These are phyloP conservation scores for Tigriopus californicus DNA, from an alignment of 2,888 invertebrate species.

Conservation along the genomic window DNA sequence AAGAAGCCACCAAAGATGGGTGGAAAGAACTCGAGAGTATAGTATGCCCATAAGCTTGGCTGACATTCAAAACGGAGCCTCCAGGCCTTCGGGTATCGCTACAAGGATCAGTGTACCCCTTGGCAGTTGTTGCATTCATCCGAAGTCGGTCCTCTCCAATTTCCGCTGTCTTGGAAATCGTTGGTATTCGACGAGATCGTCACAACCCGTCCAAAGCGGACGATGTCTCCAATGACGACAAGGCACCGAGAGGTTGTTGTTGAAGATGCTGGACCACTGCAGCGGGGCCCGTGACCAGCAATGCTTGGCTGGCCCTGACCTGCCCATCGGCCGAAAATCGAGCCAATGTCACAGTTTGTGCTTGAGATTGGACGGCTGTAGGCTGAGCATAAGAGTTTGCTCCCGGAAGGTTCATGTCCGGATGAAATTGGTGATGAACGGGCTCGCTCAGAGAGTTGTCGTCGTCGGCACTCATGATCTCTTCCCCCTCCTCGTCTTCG, in stretches of 20 bases:
- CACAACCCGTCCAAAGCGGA: not conserved
- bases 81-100: too few relatives aligned
- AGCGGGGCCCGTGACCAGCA: not conserved
- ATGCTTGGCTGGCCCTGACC: not conserved
- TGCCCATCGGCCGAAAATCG: not conserved
- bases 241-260: not conserved
- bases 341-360: not conserved
- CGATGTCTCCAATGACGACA: not conserved
- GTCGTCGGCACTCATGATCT: too few relatives aligned
- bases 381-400: conserved; percentile 13
- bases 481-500: not conserved
- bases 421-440: conserved; percentile 14
- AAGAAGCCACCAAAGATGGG: too few relatives aligned
- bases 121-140: too few relatives aligned
- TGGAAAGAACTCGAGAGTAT: too few relatives aligned
- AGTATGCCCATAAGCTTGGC: too few relatives aligned
- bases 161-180: too few relatives aligned
- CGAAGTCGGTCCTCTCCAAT: too few relatives aligned
- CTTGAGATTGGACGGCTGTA: not conserved
- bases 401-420: conserved; percentile 17
- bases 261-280: conserved; percentile 12
- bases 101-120: too few relatives aligned
- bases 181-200: not conserved
- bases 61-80: too few relatives aligned
- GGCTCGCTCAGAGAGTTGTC: not conserved